Percentiles rank a stretch among this genome's conserved stretches.
Conservation (phyloP, 1,140 invertebrate genomes). For the Halesus radiatus region DNA sequence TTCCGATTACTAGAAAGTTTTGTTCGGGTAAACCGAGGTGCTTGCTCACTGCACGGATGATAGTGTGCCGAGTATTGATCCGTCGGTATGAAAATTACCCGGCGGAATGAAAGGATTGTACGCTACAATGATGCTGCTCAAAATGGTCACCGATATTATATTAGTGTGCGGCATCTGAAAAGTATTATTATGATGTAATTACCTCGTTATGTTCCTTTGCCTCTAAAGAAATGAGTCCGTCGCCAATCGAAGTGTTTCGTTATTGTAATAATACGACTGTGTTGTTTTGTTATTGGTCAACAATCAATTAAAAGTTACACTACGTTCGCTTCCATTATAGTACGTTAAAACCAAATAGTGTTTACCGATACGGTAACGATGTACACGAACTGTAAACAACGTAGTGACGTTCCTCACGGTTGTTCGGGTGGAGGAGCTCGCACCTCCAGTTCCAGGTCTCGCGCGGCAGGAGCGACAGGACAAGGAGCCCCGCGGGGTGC, state of each 20-base stretch:
- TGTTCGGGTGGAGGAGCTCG: no score
- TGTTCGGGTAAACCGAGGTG: slow-evolving; percentile 43
- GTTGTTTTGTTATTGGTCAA: no score
- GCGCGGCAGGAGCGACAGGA: no score
- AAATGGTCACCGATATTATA: not conserved
- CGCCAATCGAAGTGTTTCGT: not conserved
- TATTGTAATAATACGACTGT: not conserved
- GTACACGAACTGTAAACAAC: no score
- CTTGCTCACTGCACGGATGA: slow-evolving; percentile 11
- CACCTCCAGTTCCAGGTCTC: no score
- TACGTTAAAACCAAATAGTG: no score
- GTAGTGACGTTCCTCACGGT: no score
- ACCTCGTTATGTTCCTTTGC: slow-evolving; percentile 2
- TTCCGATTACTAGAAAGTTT: slow-evolving; percentile 49
- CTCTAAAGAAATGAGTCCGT: not conserved
- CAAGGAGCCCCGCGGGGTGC: no score
- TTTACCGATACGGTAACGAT: no score
- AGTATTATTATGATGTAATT: not conserved
- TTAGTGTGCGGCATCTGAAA: not conserved
- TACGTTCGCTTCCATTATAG: no score
- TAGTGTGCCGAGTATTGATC: slow-evolving; percentile 45
- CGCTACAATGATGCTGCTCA: not conserved
- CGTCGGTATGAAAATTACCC: slow-evolving; percentile 32
- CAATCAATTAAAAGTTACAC: no score
- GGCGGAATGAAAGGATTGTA: slow-evolving; percentile 22